A percentile compares a stretch with the other conserved stretches of the same genome.
phyloP scores from a whole-genome alignment of 2,888 invertebrate genomes.

The Exephanes ischioxanthus region DNA sequence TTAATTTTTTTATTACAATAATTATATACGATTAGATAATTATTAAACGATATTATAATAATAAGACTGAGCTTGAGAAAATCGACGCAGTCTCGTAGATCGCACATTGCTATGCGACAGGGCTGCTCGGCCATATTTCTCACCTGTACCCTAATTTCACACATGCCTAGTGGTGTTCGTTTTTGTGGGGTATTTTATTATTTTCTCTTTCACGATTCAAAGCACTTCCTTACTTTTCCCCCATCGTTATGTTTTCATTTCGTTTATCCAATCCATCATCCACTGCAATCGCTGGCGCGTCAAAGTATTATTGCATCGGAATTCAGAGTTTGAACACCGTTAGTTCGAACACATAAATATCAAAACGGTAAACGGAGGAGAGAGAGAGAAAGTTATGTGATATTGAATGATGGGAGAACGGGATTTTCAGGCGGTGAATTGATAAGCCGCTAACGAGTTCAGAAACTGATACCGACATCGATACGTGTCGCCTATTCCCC shows the following conservation, averaged over 20 bases:
- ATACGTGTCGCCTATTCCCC: background rate
- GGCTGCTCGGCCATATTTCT: too few species aligned
- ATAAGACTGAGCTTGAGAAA: too few species aligned
- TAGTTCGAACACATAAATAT: background rate
- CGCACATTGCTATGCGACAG: too few species aligned
- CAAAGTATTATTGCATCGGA: background rate
- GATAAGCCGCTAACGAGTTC: slow-evolving; percentile 42
- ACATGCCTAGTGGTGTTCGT: too few species aligned
- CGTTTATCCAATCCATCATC: background rate
- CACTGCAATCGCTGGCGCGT: background rate
- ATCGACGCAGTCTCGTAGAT: too few species aligned
- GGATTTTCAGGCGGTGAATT: background rate
- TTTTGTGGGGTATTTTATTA: too few species aligned
- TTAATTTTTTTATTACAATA: too few species aligned
- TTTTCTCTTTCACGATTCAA: too few species aligned
- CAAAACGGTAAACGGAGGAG: background rate
- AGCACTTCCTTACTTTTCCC: too few species aligned
- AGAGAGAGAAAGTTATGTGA: background rate
- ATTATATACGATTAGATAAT: too few species aligned
- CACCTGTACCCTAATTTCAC: too few species aligned
- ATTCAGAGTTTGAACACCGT: background rate
- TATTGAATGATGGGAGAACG: background rate
- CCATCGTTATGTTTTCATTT: background rate
- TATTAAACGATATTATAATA: too few species aligned
- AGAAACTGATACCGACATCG: slow-evolving; percentile 11